Percentiles rank a stretch among this genome's conserved stretches.
These are phyloP conservation scores for Chrysoperla carnea DNA, from an alignment of 1,140 invertebrate species.

Conservation along the genomic window DNA sequence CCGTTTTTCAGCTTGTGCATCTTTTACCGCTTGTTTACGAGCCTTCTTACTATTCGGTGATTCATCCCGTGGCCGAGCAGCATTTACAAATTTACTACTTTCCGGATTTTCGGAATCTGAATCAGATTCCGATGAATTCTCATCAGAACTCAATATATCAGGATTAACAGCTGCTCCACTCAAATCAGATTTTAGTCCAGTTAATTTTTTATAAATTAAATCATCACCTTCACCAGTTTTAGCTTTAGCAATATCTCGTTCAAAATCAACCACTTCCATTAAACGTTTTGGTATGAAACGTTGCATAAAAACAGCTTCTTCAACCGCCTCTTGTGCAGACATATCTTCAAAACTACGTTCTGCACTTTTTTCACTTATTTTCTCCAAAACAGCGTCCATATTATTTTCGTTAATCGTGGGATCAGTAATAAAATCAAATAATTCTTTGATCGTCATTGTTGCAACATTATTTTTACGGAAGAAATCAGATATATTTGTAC, in stretches of 20 bases:
- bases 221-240: constrained; percentile 56
- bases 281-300: constrained; percentile 88
- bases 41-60: constrained; percentile 70
- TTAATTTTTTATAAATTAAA: constrained; percentile 67
- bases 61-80: constrained; percentile 66
- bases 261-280: constrained; percentile 81
- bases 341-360: constrained; percentile 37
- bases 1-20: constrained; percentile 77
- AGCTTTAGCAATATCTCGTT: constrained; percentile 67
- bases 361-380: constrained; percentile 44
- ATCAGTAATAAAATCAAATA: constrained; percentile 96
- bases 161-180: constrained; percentile 45
- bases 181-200: constrained; percentile 66
- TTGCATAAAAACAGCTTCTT: constrained; percentile 86
- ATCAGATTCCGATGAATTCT: constrained; percentile 23
- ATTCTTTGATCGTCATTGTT: constrained; percentile 74
- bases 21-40: constrained; percentile 71
- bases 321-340: constrained; percentile 49
- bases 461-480: constrained; percentile 79
- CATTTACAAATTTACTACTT: constrained; percentile 42
- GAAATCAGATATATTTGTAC: constrained; percentile 83
- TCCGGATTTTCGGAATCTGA: constrained; percentile 23
- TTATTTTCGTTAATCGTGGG: constrained; percentile 65
- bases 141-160: constrained; percentile 23
- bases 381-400: constrained; percentile 61